Base-by-base conservation (phyloP, 1,140 invertebrate species). In the Listronotus bonariensis region DNA sequence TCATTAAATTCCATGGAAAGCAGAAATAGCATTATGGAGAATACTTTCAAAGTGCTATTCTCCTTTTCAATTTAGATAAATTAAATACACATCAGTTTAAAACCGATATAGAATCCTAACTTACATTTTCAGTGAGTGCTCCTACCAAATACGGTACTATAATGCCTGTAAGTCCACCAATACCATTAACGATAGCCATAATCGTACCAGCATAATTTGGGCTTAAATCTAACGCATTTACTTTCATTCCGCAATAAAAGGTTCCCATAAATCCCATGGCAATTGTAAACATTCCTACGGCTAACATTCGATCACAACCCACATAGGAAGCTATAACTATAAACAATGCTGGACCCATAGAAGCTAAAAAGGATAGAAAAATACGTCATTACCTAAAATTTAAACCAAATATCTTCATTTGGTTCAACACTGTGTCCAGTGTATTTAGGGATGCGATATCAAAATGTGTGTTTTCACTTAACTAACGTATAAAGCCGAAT, bases 151-250 rank as follows among this genome's bases (percentile, higher is more conserved):
- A 88, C 0, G 93, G 92, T 15, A 87, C 87, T 1, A 93, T 78
- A 52, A 94, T 92, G 10, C 90, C 92, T 46, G 91, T 88, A 3
- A 93, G 82, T 0, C 91, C 90, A 4, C 91, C 92, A 58, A 92
- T 87, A 0, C 90, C 91, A 76, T 95, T 94, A 0, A 91, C 89
- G 36, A 95, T 83, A 1, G 91, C 92, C 83, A 93, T 93, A 17
- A 92, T 78, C 1, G 88, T 89, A 46, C 92, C 91, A 11, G 91
- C 89, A 78, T 88, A 91, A 78, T 92, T 92, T 4, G 91, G 89
- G 38, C 89, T 88, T 53, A 96, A 84, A 78, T 95, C 92, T 49
- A 95, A 78, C 12, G 91, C 87, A 72, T 93, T 94, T 1, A 90
- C 87, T 77, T 90, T 89, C 83, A 90, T 87, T 36, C 88, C 88